Base-by-base conservation (phyloP, 2,888 invertebrate genomes). In the Morpho deidamia region DNA sequence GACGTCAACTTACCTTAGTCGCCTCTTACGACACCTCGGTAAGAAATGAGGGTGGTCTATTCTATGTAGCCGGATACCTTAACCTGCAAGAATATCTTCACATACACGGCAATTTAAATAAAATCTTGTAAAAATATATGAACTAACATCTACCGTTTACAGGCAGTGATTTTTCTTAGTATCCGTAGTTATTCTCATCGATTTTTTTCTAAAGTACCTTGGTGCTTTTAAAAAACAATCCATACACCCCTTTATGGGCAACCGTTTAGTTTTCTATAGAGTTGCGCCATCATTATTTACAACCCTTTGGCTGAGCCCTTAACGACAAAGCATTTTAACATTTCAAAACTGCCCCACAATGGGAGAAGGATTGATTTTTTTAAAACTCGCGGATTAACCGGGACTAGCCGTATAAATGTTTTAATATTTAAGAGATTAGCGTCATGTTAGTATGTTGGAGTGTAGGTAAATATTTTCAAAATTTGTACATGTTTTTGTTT, bases 381-480 rank as follows among this genome's bases (percentile, higher is more conserved):
- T 64, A 61, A 78, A 61, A 69, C 69, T 71, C 67, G 58, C 53
- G 83, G 86, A 83, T 87, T 86, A 86, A 51, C 53, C 58, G 65
- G 64, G 72, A 73, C 75, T 69, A 68, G 69, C 71, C 76, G 70
- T 69, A 75, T 80, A 85, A 88, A 88, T 88, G 87, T 87, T 87
- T 87, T 83, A 87, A 87, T 88, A 81, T 87, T 89, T 88, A 88
- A 85, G 74, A 82, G 89, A 88, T 89, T 88, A 89, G 67, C 80
- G 80, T 81, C 87, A 79, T 87, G 84, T 88, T 73, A 71, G 63
- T 62, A 65, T 61, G 56, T 64, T 76, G 70, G 68, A 67, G 71
- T 69, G 55, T 66, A 75, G 64, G 77, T 73, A 81, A 83, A 83
- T 81, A 81, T 81, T 81, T 73, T 68, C 53, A 58, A 65, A 40